phyloP scores from a whole-genome alignment of 2,113 vertebrate genomes.

The Lonchura striata region DNA sequence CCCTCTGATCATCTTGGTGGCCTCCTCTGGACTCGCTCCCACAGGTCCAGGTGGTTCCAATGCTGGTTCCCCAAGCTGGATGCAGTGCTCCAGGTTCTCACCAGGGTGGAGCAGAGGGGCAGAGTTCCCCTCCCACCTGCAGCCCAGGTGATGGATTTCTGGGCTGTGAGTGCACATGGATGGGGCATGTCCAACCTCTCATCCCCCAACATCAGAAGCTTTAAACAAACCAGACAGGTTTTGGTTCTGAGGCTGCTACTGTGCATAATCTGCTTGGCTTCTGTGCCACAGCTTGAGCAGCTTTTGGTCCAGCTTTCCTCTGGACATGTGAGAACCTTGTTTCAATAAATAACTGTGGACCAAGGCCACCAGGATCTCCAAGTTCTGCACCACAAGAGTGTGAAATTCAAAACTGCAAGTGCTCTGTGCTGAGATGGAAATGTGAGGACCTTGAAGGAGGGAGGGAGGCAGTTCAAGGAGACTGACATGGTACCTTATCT shows the following conservation, averaged over 20 bases:
- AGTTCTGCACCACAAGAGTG: accelerated
- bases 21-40: background rate
- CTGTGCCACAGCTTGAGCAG: background rate
- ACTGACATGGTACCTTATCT: background rate
- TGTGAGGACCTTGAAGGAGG: background rate
- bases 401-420: background rate
- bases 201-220: background rate
- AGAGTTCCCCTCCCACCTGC: background rate
- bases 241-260: background rate
- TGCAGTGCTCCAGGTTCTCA: background rate
- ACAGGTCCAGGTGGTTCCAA: background rate
- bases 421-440: background rate
- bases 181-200: background rate
- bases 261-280: background rate
- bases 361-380: background rate
- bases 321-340: background rate
- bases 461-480: background rate
- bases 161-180: background rate
- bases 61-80: background rate
- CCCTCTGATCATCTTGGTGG: background rate
- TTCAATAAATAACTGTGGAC: background rate
- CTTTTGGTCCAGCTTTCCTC: background rate
- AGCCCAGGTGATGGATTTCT: background rate
- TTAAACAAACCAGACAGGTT: background rate
- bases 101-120: background rate